These are phyloP conservation scores for Tetranychus urticae DNA, from an alignment of 1,140 invertebrate genomes.

Conservation along the genomic window DNA sequence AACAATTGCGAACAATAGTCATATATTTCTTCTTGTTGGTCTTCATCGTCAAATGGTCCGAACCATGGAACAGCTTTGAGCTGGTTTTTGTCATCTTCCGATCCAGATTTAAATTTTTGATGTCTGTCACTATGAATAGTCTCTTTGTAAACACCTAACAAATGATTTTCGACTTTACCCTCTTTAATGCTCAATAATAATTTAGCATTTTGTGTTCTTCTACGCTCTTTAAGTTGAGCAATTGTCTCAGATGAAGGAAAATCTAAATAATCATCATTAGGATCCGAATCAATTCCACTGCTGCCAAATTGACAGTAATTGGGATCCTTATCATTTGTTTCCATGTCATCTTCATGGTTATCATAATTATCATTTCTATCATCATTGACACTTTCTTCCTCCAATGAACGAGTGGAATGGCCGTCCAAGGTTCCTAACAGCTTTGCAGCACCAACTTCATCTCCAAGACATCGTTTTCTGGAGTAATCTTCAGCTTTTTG, in stretches of 20 bases:
- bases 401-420: neutral
- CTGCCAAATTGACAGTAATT: too few relatives aligned
- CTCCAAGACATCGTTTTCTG: slow-evolving; percentile 5
- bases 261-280: neutral
- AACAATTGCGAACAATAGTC: slow-evolving; percentile 9
- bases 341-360: neutral
- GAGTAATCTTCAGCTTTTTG: slow-evolving; percentile 3
- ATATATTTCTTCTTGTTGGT: slow-evolving; percentile 9
- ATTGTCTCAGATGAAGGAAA: neutral
- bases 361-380: neutral
- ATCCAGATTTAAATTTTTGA: slow-evolving; percentile 1
- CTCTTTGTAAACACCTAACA: slow-evolving; percentile 2
- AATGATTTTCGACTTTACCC: neutral
- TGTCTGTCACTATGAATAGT: slow-evolving; percentile 3
- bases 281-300: neutral
- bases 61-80: slow-evolving; percentile 4
- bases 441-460: neutral
- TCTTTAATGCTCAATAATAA: slow-evolving; percentile 4
- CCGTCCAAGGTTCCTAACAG: neutral
- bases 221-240: neutral
- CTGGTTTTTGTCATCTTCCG: neutral
- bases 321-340: neutral
- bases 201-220: neutral
- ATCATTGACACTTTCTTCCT: neutral
- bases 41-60: slow-evolving; percentile 10